These are phyloP conservation scores for Trachymyrmex septentrionalis DNA, from an alignment of 1,140 invertebrate genomes.

Conservation along the genomic window DNA sequence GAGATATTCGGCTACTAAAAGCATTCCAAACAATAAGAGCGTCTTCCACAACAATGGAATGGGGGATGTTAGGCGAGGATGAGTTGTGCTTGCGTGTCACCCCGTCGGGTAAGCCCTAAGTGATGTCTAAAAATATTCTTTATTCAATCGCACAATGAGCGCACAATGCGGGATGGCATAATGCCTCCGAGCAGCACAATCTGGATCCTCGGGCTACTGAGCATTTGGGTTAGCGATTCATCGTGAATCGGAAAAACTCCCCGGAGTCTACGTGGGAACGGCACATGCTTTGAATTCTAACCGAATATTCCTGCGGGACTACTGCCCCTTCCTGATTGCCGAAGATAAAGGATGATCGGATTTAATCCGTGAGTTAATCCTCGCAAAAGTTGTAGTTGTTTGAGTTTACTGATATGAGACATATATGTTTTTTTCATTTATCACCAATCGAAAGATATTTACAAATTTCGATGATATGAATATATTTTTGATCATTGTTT, in stretches of 20 bases:
- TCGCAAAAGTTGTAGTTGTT: constrained; percentile 33
- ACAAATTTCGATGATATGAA: not conserved
- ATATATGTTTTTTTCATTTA: constrained; percentile 1
- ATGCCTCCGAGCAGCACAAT: constrained; percentile 72
- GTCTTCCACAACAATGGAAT: constrained; percentile 57
- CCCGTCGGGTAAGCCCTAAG: constrained; percentile 76
- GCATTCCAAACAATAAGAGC: constrained; percentile 72
- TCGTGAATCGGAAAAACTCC: constrained; percentile 80
- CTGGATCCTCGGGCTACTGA: constrained; percentile 72
- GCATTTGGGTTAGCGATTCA: constrained; percentile 82
- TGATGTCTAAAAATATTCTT: constrained; percentile 82
- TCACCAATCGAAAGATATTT: not conserved
- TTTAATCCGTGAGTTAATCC: constrained; percentile 38
- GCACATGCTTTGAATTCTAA: constrained; percentile 76
- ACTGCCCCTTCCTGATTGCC: constrained; percentile 37
- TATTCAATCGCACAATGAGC: constrained; percentile 79
- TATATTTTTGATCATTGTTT: not conserved
- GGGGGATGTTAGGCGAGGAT: constrained; percentile 74
- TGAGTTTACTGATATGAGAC: not conserved
- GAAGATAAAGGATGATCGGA: constrained; percentile 43
- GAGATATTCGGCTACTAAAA: constrained; percentile 71
- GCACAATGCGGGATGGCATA: constrained; percentile 75
- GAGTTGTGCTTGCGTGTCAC: constrained; percentile 80
- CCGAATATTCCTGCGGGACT: constrained; percentile 61
- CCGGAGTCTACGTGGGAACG: constrained; percentile 75